These are phyloP conservation scores for Lepus timidus DNA, from an alignment of 2,113 vertebrate species.

Conservation along the genomic window DNA sequence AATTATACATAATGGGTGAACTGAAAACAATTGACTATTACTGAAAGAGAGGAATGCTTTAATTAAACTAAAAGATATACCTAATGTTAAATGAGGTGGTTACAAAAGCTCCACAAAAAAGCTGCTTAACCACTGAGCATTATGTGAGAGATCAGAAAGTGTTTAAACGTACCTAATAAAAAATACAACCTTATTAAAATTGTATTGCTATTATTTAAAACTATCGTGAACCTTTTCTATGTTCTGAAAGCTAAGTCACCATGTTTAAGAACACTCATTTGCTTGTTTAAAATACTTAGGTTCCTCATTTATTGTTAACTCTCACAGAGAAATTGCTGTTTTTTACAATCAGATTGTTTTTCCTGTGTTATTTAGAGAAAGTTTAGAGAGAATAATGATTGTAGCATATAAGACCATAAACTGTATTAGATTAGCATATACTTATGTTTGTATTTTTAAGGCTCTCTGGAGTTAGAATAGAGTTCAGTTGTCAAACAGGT, in stretches of 20 bases:
- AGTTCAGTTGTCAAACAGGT: neutral
- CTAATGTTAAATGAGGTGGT: conserved; percentile 87
- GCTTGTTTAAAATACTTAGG: conserved; percentile 67
- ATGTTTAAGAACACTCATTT: conserved; percentile 81
- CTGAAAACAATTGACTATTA: conserved; percentile 84
- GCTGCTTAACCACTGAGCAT: conserved; percentile 77
- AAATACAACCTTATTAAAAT: conserved; percentile 75
- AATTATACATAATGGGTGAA: conserved; percentile 77
- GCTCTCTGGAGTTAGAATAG: neutral
- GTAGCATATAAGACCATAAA: neutral
- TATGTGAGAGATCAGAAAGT: conserved; percentile 81
- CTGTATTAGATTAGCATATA: conserved; percentile 18
- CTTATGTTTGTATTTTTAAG: neutral
- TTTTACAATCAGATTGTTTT: conserved; percentile 10
- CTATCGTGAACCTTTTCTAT: conserved; percentile 66
- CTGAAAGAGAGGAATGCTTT: conserved; percentile 81
- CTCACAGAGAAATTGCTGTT: neutral
- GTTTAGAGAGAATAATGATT: conserved; percentile 29
- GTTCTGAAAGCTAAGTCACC: conserved; percentile 80
- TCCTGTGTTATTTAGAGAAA: conserved; percentile 51
- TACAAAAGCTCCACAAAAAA: conserved; percentile 68
- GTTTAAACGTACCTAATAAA: conserved; percentile 72
- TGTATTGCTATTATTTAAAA: conserved; percentile 77
- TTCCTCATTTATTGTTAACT: conserved; percentile 41
- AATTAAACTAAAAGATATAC: conserved; percentile 87